Conservation (phyloP, 2,797 vertebrate genomes). For the Catamblyrhynchus diadema region DNA sequence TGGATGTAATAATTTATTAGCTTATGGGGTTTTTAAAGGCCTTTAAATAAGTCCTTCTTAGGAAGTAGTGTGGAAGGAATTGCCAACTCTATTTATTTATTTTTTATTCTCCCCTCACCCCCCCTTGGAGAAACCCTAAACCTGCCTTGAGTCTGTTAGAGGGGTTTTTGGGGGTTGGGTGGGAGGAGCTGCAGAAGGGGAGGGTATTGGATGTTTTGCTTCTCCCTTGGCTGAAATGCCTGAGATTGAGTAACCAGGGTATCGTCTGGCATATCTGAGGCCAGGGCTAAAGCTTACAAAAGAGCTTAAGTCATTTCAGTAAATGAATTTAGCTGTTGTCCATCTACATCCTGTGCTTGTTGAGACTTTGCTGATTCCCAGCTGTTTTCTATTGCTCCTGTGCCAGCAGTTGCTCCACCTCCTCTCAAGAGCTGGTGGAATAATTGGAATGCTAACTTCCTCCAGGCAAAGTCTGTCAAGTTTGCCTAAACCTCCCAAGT, state of each 20-base stretch:
- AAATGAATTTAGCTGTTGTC: conserved; percentile 63
- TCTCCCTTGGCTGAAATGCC: not conserved
- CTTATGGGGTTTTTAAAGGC: not conserved
- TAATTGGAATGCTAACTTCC: not conserved
- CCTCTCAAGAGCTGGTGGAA: conserved; percentile 37
- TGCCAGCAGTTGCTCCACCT: conserved; percentile 54
- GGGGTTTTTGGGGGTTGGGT: not conserved
- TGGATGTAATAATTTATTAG: not conserved
- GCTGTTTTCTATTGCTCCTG: conserved; percentile 55
- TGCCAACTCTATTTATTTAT: not conserved
- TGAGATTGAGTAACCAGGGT: conserved; percentile 22
- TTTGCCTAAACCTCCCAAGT: not conserved
- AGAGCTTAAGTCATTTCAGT: conserved; percentile 57
- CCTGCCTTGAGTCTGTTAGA: not conserved
- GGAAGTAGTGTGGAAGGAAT: not conserved
- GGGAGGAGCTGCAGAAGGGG: not conserved
- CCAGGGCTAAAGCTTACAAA: conserved; percentile 29
- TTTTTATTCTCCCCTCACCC: accelerated
- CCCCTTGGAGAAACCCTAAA: not conserved
- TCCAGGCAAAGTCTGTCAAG: not conserved
- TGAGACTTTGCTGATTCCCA: conserved; percentile 57
- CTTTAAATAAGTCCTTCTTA: not conserved
- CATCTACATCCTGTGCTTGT: conserved; percentile 56
- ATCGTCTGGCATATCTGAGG: conserved; percentile 10
- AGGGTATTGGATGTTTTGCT: not conserved